Base-by-base conservation (phyloP, 2,113 vertebrate genomes). In the Symphodus melops region DNA sequence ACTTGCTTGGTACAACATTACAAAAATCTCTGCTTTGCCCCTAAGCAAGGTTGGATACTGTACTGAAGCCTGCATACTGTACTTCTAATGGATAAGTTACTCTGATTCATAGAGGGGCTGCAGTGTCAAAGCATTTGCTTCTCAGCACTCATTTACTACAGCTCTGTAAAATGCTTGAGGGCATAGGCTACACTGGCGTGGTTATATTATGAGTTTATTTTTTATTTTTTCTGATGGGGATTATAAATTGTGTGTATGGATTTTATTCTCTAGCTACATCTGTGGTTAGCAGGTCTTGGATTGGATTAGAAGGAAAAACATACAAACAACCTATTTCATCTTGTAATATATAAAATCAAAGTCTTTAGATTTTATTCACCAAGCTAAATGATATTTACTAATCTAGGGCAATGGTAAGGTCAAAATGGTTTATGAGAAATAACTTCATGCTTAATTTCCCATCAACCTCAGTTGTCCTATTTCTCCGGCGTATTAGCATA, bases 21-120 rank as follows among this genome's bases (percentile, higher is more conserved):
- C 77, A 86, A 87, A 79, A 72, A 75, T 77, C 28, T 60, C 19
- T 64, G 71, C 59, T 84, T 81, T 81, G 57, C 78, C 85, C 81
- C 72, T 36, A 44, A 80, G 84, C 79, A 49, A 39, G 19, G 19
- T 58, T 14, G 14, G 20, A 28, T 57, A 17, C 55, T 70, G 55
- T 19, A 48, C 13, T 37, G 57, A 9, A 12, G 19, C 8, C 8
- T 28, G 12, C 44, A 41, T 39, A 44, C 42, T 48, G 20, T 44
- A 62, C 13, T 10, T 56, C 17, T 55, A 54, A 72, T 42, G 65
- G 74, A 61, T 52, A 64, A 52, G 12, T 8, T n/a, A 72, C 19
- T 69, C 37, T 63, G 66, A 69, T 55, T 71, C 23, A 49, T 33
- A 9, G 59, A 14, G n/a, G 49, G 9, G 12, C 3, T 8, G 4